These are phyloP conservation scores for Musca vetustissima DNA, from an alignment of 1,140 invertebrate genomes.

Conservation along the genomic window DNA sequence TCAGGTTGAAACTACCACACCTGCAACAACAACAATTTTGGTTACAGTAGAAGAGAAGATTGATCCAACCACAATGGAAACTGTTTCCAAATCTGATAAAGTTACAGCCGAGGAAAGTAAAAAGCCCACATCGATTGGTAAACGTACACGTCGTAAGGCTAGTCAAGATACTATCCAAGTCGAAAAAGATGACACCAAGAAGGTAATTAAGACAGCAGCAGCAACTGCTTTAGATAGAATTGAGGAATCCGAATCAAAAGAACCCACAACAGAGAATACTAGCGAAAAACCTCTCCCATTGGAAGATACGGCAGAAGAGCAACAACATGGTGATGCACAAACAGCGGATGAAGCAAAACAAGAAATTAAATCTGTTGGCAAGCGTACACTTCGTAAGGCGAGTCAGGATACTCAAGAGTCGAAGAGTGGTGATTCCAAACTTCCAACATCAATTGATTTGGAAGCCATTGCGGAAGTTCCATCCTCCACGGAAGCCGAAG, in stretches of 20 bases:
- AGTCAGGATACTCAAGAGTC: background rate
- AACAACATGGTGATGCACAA: background rate
- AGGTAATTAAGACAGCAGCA: background rate
- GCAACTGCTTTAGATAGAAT: background rate
- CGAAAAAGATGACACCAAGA: background rate
- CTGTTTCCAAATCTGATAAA: no score
- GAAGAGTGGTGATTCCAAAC: no score
- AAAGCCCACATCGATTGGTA: no score
- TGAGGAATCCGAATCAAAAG: background rate
- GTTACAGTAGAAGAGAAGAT: no score
- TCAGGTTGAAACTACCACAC: no score
- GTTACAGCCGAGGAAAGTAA: no score
- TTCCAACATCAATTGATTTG: background rate
- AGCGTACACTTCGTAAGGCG: background rate
- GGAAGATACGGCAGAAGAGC: background rate
- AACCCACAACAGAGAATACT: no score
- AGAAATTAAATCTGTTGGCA: background rate
- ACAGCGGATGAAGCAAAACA: background rate
- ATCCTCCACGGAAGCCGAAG: background rate
- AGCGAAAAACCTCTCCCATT: no score
- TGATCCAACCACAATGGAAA: no score
- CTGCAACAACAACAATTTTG: no score
- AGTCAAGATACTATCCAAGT: slow-evolving; percentile 1
- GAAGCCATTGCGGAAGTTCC: background rate
- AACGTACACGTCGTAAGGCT: background rate